Evolutionary conservation across 1,140 invertebrate species (phyloP), one percentile per base, ranked within the genome.

Genomic region (Drosophila albomicans): DNA sequence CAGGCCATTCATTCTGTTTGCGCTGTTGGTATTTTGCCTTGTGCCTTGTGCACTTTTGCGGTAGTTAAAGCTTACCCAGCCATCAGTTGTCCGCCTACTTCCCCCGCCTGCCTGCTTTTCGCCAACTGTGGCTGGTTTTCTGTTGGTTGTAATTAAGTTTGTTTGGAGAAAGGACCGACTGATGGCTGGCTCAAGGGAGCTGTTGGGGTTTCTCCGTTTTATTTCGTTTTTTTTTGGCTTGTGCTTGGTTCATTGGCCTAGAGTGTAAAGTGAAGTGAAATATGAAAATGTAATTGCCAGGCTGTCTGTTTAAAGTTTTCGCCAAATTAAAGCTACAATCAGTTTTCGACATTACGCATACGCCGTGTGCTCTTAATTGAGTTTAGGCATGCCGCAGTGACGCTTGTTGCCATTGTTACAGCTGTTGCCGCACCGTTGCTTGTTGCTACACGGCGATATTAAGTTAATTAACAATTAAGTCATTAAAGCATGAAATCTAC

Each of bases 401-500:
- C 49, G 65, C 63, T 58, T 11, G 43, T 51, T 61, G 45, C 11
- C 43, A 71, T 75, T 75, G 61, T 74, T 71, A 48, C 13, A 13
- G 41, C 41, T 43, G 41, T 43, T 43, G 28, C 15, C 45, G 0
- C 15, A 16, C 16, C 30, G 20, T 66, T 28, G 20, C 2, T 8
- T 15, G 49, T 71, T 70, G 65, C 15, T 69, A 10, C 13, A 20
- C 35, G 8, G 56, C 43, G 49, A 74, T 64, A 61, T 88, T 77
- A 79, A 82, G 54, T 84, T 71, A 82, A 86, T 84, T 87, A 87
- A 75, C 82, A 88, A 88, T 87, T 88, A 88, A 88, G 52, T 66
- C 73, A 88, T 84, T 84, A 84, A 84, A 75, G 69, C 77, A 79
- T 61, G 70, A 66, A 82, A 88, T 79, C 69, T 79, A 87, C 69